Percentiles rank a stretch among this genome's conserved stretches.
These are phyloP conservation scores for Amblyteles armatorius DNA, from an alignment of 2,888 invertebrate genomes.

Conservation along the genomic window DNA sequence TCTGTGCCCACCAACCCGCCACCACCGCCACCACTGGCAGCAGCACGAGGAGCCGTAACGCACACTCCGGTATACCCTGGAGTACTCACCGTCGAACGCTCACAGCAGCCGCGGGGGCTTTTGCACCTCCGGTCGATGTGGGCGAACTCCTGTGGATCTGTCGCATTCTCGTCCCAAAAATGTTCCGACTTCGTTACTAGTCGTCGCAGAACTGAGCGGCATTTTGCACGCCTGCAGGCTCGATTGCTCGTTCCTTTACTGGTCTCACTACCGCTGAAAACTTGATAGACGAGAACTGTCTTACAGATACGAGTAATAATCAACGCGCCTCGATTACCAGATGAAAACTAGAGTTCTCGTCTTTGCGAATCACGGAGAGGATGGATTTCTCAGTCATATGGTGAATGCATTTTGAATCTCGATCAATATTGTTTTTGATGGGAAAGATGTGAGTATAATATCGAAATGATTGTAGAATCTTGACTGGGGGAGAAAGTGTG, in stretches of 20 bases:
- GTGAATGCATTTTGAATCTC: background rate
- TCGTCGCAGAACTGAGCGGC: constrained; percentile 28
- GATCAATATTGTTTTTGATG: background rate
- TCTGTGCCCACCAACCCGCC: background rate
- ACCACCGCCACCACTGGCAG: constrained; percentile 15
- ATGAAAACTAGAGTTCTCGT: background rate
- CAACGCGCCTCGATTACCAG: background rate
- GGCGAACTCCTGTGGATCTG: constrained; percentile 44
- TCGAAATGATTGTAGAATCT: background rate
- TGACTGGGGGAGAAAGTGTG: background rate
- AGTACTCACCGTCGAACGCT: constrained; percentile 41
- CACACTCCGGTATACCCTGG: constrained; percentile 29
- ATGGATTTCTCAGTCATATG: background rate
- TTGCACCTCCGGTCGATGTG: constrained; percentile 37
- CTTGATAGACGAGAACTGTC: background rate
- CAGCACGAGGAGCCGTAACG: constrained; percentile 55
- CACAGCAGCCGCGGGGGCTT: constrained; percentile 59
- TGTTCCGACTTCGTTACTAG: constrained; percentile 58
- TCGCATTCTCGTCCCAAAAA: constrained; percentile 52
- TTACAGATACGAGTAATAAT: background rate
- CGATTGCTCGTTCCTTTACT: constrained; percentile 23
- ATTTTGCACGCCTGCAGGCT: constrained; percentile 12
- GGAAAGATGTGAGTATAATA: background rate
- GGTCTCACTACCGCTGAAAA: background rate
- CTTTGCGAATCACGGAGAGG: background rate